Evolutionary conservation across 92 coral and sea anemone genomes (phyloP).

Genomic region (Nematostella vectensis): DNA sequence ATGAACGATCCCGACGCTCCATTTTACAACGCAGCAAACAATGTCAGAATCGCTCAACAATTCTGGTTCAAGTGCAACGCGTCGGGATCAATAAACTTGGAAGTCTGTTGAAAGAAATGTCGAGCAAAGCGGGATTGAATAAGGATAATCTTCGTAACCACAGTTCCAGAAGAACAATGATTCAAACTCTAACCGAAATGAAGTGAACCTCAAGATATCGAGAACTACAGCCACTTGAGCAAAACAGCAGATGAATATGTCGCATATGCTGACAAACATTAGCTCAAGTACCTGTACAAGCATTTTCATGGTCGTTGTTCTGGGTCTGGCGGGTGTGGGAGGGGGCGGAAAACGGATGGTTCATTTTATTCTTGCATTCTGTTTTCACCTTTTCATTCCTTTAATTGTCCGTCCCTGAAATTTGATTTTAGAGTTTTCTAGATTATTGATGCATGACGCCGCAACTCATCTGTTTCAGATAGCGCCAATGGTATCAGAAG

Average conservation of each 20-base stretch:
- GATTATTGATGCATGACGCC: too few relatives aligned
- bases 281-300: constrained; percentile 7
- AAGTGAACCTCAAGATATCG: constrained; percentile 16
- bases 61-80: constrained; percentile 23
- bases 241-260: constrained; percentile 18
- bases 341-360: too few relatives aligned
- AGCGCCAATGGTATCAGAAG: too few relatives aligned
- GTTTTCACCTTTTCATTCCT: too few relatives aligned
- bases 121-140: constrained; percentile 21
- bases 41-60: background rate
- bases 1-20: constrained; percentile 44
- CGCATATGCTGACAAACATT: constrained; percentile 13
- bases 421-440: too few relatives aligned
- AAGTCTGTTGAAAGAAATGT: constrained; percentile 32
- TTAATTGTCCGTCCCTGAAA: too few relatives aligned
- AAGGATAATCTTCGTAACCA: constrained; percentile 26
- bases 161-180: constrained; percentile 40
- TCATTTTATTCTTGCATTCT: too few relatives aligned
- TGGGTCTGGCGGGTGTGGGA: too few relatives aligned
- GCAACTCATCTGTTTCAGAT: too few relatives aligned
- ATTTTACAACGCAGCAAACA: constrained; percentile 52
- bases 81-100: constrained; percentile 27
- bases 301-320: too few relatives aligned
- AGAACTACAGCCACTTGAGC: constrained; percentile 17
- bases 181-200: constrained; percentile 42